Evolutionary conservation across 2,113 vertebrate species (phyloP).

Genomic region (Calcarius ornatus): DNA sequence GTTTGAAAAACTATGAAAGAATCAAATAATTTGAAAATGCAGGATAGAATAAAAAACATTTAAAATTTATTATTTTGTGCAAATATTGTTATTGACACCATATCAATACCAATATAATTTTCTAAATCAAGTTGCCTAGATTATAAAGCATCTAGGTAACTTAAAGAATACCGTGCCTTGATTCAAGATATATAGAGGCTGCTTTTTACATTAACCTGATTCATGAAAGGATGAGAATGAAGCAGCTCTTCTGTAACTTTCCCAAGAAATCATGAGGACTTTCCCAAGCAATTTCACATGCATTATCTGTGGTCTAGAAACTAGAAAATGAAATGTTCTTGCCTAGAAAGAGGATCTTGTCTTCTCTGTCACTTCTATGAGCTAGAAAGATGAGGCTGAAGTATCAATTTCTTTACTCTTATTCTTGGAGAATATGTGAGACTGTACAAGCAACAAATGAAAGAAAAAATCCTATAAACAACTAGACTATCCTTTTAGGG

Average conservation of each 20-base stretch:
- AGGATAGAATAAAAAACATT: neutral
- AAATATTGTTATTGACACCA: neutral
- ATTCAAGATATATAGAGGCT: neutral
- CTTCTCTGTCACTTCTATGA: neutral
- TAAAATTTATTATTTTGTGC: neutral
- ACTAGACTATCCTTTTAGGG: neutral
- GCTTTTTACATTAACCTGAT: neutral
- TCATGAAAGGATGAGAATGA: neutral
- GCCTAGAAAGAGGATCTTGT: neutral
- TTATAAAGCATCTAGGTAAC: neutral
- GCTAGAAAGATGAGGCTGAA: neutral
- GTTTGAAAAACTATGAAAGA: slow-evolving; percentile 25
- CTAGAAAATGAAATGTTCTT: neutral
- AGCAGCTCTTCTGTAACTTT: neutral
- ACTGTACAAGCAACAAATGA: neutral
- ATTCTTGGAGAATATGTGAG: neutral
- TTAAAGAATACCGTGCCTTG: neutral
- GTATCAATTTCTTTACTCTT: neutral
- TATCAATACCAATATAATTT: neutral
- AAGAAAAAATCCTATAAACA: neutral
- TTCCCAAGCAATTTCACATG: neutral
- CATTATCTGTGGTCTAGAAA: neutral
- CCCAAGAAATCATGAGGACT: neutral
- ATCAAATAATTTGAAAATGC: slow-evolving; percentile 30
- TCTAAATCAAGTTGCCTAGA: neutral